Evolutionary conservation across 1,140 invertebrate genomes (phyloP).

Genomic region (Atta texana): DNA sequence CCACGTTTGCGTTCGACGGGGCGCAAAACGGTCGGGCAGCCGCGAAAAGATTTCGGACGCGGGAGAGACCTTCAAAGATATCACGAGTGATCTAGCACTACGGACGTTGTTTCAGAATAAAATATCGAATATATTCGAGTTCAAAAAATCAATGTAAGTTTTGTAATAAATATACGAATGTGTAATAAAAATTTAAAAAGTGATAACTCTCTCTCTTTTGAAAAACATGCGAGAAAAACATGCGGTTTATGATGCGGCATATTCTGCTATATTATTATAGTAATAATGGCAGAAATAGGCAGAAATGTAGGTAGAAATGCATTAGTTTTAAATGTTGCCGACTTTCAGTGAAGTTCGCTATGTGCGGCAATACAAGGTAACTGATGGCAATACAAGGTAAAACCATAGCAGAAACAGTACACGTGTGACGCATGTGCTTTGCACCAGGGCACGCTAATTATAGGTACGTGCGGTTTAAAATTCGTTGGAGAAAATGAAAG

Average conservation of each 20-base stretch:
- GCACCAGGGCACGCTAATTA: constrained; percentile 81
- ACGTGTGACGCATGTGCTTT: constrained; percentile 79
- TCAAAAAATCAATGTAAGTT: neutral
- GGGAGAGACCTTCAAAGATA: constrained; percentile 45
- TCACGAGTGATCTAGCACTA: neutral
- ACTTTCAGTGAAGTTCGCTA: neutral
- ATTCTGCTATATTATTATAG: neutral
- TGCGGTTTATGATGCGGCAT: neutral
- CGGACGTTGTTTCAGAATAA: neutral
- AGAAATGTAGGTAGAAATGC: neutral
- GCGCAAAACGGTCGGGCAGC: constrained; percentile 76
- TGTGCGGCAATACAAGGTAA: neutral
- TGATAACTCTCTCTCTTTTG: neutral
- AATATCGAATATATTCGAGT: neutral
- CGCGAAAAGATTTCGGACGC: constrained; percentile 50
- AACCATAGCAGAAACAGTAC: constrained; percentile 62
- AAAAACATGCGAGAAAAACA: neutral
- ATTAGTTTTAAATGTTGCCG: neutral
- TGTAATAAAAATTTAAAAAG: neutral
- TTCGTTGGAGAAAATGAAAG: constrained; percentile 53
- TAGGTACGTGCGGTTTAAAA: constrained; percentile 52
- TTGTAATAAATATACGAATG: neutral
- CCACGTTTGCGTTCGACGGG: constrained; percentile 82
- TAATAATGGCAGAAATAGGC: neutral
- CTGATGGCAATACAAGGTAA: constrained; percentile 25